Evolutionary conservation across 2,888 invertebrate species (phyloP), one percentile per base, ranked within the genome.

Genomic region (Stenodera caucasica): DNA sequence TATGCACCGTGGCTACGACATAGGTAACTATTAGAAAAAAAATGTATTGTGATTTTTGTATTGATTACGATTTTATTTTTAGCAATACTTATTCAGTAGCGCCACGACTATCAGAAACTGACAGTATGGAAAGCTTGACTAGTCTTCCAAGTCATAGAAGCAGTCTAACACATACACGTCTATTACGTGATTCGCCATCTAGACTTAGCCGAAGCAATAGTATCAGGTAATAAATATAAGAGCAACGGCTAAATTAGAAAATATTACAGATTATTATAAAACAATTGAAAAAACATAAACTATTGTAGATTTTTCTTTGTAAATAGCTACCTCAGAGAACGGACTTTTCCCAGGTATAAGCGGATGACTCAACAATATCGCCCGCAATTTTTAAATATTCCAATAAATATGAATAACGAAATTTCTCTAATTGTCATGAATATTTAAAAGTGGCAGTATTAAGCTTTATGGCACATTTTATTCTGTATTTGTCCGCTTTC

Each of bases 321-420:
- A 70, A 70, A 66, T 82, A 92, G 93, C 91, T 92, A 92, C 84
- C 91, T 92, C 82, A 89, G 90, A 88, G 92, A 92, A 87, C 88
- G 93, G 91, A 93, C 93, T 73, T 93, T 92, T 82, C 92, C 92
- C 87, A 93, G 93, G 92, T 91, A 91, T 82, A 86, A 82, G 74
- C 66, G 73, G 69, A 67, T 64, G 21, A 52, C 50, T 40, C 21
- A 45, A 3, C 45, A 45, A 45, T 45, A 21, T 23, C 9, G 55
- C 51, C 40, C 49, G 53, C n/a, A 15, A 15, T 33, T 11, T 1
- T 35, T 55, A 55, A 58, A 40, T 30, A 61, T 58, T 55, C 49
- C 37, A 58, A 50, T 32, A 21, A 30, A n/a, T n/a, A n/a, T n/a
- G n/a, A n/a, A n/a, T 5, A 21, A 21, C 14, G 9, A 8, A 14